Conservation (phyloP, 37 sponge, comb jelly and placozoan species). For the Chondrilla cf. caribensis region DNA sequence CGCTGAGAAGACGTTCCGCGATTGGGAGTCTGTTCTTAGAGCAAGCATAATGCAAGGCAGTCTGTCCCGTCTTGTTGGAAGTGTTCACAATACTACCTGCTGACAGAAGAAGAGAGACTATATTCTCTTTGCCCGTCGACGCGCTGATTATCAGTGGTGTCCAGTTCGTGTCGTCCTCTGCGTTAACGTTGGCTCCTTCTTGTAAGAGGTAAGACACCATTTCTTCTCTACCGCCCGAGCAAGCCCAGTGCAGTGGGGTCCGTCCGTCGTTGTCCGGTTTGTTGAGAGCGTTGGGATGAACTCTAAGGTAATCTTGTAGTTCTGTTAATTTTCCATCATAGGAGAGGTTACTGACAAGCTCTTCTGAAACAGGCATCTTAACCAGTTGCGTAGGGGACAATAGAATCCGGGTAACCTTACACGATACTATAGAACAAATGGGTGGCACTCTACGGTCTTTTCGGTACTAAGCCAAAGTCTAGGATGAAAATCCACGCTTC, state of each 20-base stretch:
- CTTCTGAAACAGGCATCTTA: conserved; percentile 11
- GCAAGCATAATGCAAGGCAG: conserved; percentile 66
- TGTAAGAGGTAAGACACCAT: conserved; percentile 2
- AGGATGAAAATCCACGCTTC: too few relatives aligned
- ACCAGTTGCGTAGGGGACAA: too few relatives aligned
- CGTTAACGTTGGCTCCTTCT: conserved; percentile 49
- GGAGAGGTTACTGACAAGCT: background rate
- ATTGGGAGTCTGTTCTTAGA: conserved; percentile 47
- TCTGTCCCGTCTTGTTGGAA: conserved; percentile 51
- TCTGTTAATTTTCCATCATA: background rate
- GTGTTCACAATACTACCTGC: conserved; percentile 18
- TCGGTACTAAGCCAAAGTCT: too few relatives aligned
- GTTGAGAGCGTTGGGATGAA: background rate
- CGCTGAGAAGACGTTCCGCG: conserved; percentile 9
- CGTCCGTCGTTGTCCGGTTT: conserved; percentile 5
- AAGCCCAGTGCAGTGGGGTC: conserved; percentile 19
- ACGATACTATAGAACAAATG: too few relatives aligned
- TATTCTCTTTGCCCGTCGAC: conserved; percentile 53
- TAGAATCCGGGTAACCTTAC: too few relatives aligned
- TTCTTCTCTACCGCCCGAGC: conserved; percentile 7
- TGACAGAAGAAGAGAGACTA: conserved; percentile 28
- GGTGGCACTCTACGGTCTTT: too few relatives aligned
- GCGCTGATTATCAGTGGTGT: conserved; percentile 66
- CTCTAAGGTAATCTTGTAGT: background rate
- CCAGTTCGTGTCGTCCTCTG: conserved; percentile 62